Evolutionary conservation across 2,888 invertebrate species (phyloP), one percentile per base, ranked within the genome.

Genomic region (Nasonia oneida): DNA sequence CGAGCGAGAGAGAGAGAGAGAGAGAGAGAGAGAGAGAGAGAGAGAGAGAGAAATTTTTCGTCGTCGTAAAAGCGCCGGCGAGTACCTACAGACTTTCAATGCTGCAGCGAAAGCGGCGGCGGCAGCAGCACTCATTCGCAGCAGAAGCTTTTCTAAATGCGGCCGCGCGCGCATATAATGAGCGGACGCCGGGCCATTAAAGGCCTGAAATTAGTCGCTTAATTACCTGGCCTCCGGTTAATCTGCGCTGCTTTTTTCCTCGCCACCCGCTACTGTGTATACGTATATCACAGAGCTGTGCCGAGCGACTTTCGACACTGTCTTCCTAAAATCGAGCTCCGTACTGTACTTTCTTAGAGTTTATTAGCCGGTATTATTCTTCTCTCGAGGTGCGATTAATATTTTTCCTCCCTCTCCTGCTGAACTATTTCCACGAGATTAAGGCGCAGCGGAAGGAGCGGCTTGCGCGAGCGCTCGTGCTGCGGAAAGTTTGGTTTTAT

Each of bases 141-240:
- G 71, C 71, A 50, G 37, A 53, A 73, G 57, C 57, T 57, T 70
- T 79, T 50, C 71, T 80, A 73, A 39, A 80, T 73, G 57, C 53
- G 33, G 10, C n/a, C 67, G 67, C 12, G 67, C 61, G 37, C 39
- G 37, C 12, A 53, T 73, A 81, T 74, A 74, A 73, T 39, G 42
- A 73, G 73, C 23, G 57, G 23, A 23, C 57, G 73, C 10, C 29
- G 64, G 61, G 33, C 33, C 64, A 81, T 75, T 81, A 81, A 81
- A 75, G 42, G 71, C 61, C 75, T 75, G 81, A 64, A 74, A 81
- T 81, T 81, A 81, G 75, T 81, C 39, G 75, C 74, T 81, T 81
- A 74, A 81, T 81, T 81, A 81, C 81, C 81, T 64, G 61, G 23
- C 61, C 74, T 42, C 15, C 75, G 50, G 61, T 81, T 81, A 81